These are phyloP conservation scores for Anneissia japonica DNA, from an alignment of 35 echinoderm and acorn worm genomes.

Conservation along the genomic window DNA sequence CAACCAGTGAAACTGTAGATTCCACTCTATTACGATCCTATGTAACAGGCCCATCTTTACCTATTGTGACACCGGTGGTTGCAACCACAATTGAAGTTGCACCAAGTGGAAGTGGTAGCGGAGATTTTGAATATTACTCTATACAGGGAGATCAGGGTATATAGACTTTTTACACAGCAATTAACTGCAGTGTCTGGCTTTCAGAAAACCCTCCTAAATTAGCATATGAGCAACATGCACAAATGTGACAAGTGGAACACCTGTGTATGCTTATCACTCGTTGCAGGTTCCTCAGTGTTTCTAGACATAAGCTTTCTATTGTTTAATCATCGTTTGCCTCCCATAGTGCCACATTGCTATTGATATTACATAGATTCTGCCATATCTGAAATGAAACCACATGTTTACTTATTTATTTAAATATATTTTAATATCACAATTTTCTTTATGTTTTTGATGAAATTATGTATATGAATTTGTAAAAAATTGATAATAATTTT, in stretches of 20 bases:
- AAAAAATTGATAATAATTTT: no score
- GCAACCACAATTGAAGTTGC: not conserved
- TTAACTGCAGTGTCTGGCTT: not conserved
- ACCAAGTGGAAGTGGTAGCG: not conserved
- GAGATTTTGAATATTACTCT: not conserved
- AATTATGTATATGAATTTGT: no score
- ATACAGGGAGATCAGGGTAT: not conserved
- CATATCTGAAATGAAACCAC: no score
- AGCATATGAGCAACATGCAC: not conserved
- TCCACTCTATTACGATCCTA: not conserved
- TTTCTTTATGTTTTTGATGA: no score
- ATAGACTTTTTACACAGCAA: not conserved
- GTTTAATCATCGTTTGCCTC: no score
- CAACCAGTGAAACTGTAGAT: not conserved
- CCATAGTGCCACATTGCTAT: no score
- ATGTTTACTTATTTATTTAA: no score
- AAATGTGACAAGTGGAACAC: not conserved
- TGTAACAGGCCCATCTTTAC: not conserved
- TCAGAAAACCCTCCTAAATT: not conserved
- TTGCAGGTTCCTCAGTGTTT: no score
- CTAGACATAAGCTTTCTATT: no score
- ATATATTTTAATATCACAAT: no score
- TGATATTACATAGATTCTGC: no score
- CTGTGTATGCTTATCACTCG: no score
- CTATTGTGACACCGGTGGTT: not conserved